These are phyloP conservation scores for Willowsia nigromaculata DNA, from an alignment of 2,888 invertebrate species.

Conservation along the genomic window DNA sequence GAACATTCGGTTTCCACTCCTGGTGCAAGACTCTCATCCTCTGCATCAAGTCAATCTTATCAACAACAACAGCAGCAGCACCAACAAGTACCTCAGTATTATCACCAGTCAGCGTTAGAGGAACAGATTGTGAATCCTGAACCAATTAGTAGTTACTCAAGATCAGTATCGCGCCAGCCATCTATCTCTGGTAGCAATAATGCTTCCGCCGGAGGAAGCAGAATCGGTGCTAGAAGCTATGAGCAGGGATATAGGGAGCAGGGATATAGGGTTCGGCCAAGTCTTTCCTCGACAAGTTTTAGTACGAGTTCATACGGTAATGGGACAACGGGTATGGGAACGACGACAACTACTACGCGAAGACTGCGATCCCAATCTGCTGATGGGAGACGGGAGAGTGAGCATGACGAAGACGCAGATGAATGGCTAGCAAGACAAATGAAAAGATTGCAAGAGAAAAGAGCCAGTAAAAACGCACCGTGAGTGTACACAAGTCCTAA, in stretches of 20 bases:
- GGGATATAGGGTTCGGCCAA: conserved; percentile 65
- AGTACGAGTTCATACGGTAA: conserved; percentile 53
- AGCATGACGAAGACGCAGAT: conserved; percentile 76
- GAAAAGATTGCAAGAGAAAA: conserved; percentile 76
- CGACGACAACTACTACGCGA: neutral
- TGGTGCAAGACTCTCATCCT: conserved; percentile 44
- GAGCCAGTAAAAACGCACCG: conserved; percentile 73
- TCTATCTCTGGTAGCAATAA: conserved; percentile 47
- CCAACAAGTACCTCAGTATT: conserved; percentile 68
- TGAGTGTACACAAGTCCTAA: conserved; percentile 47
- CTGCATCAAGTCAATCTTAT: conserved; percentile 55
- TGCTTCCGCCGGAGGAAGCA: neutral
- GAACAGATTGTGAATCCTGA: conserved; percentile 72
- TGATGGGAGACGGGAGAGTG: conserved; percentile 73
- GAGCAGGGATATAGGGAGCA: conserved; percentile 52
- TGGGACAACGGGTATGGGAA: conserved; percentile 59
- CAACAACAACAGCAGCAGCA: conserved; percentile 32
- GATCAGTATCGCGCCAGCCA: conserved; percentile 70
- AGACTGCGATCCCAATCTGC: conserved; percentile 76
- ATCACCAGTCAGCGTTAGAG: conserved; percentile 67
- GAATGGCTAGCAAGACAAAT: conserved; percentile 78
- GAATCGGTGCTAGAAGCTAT: conserved; percentile 54
- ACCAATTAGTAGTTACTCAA: conserved; percentile 62
- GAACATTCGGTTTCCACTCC: conserved; percentile 57
- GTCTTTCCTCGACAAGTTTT: conserved; percentile 73